A percentile compares a stretch with the other conserved stretches of the same genome.
Conservation (phyloP, 2,797 vertebrate genomes). For the Microcaecilia unicolor region DNA sequence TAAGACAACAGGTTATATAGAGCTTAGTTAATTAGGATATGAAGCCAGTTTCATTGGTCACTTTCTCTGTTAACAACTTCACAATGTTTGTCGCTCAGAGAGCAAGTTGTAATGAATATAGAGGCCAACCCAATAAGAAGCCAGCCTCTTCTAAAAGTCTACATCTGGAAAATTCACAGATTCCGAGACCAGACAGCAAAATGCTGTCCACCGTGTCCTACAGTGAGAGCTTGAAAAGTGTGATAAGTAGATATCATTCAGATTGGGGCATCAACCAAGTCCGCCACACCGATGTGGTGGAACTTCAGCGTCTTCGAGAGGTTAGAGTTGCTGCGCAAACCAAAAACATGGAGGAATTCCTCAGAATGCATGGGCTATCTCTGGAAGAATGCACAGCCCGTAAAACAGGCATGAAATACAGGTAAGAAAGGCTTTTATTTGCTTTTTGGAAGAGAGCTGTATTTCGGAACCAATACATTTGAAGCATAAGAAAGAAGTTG, state of each 20-base stretch:
- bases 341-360: slow-evolving; percentile 93
- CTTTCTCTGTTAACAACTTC: background rate
- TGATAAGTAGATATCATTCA: slow-evolving; percentile 84
- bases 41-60: background rate
- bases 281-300: slow-evolving; percentile 67
- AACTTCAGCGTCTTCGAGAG: slow-evolving; percentile 82
- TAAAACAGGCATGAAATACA: slow-evolving; percentile 93
- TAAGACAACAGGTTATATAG: slow-evolving; percentile 22
- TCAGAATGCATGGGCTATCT: slow-evolving; percentile 88
- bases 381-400: slow-evolving; percentile 82
- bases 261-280: slow-evolving; percentile 85
- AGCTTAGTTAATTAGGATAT: slow-evolving; percentile 51
- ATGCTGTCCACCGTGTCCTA: slow-evolving; percentile 98
- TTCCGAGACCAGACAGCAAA: slow-evolving; percentile 58
- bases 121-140: slow-evolving; percentile 22
- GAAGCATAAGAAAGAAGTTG: too few species aligned
- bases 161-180: slow-evolving; percentile 62
- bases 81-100: slow-evolving; percentile 55
- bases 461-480: too few species aligned
- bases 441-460: too few species aligned
- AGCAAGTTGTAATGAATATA: slow-evolving; percentile 23
- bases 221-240: slow-evolving; percentile 90
- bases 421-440: slow-evolving; percentile 63
- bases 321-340: slow-evolving; percentile 80
- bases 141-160: slow-evolving; percentile 38